A percentile compares a stretch with the other conserved stretches of the same genome.
Conservation (phyloP, 1,140 invertebrate species). For the Drosophila nasuta region DNA sequence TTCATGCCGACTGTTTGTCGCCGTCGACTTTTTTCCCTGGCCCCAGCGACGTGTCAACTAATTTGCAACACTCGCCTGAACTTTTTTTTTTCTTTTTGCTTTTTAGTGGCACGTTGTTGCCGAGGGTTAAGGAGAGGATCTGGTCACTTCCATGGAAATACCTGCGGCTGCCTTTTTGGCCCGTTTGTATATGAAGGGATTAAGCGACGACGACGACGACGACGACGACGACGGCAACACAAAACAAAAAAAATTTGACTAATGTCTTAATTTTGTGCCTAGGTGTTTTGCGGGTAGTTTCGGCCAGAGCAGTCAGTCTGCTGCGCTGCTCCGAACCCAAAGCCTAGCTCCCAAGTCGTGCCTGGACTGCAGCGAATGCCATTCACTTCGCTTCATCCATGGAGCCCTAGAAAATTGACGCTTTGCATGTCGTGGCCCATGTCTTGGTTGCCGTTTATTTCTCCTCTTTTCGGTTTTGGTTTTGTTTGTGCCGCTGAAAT, state of each 20-base stretch:
- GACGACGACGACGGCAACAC: conserved; percentile 11
- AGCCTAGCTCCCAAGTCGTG: conserved; percentile 56
- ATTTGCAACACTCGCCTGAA: conserved; percentile 78
- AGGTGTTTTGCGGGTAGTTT: conserved; percentile 54
- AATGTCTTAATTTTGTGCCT: conserved; percentile 82
- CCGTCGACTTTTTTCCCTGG: conserved; percentile 39
- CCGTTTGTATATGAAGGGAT: conserved; percentile 57
- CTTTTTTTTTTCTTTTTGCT: not conserved
- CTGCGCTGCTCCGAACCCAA: conserved; percentile 16
- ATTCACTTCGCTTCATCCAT: conserved; percentile 81
- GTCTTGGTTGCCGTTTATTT: conserved; percentile 57
- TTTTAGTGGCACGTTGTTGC: not conserved
- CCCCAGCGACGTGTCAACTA: conserved; percentile 75
- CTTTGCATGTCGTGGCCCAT: conserved; percentile 77
- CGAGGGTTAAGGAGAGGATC: conserved; percentile 5
- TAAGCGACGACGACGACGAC: conserved; percentile 48
- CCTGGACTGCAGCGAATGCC: conserved; percentile 75
- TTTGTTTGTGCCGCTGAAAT: conserved; percentile 61
- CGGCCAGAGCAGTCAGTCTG: conserved; percentile 52
- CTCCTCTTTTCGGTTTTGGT: conserved; percentile 28
- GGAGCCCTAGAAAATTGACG: conserved; percentile 71
- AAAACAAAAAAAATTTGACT: conserved; percentile 62
- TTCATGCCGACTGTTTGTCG: conserved; percentile 80
- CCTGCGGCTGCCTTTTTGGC: conserved; percentile 64
- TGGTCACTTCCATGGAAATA: conserved; percentile 75